phyloP scores from a whole-genome alignment of 2,888 invertebrate species.

The Phoenoteleia sp. region DNA sequence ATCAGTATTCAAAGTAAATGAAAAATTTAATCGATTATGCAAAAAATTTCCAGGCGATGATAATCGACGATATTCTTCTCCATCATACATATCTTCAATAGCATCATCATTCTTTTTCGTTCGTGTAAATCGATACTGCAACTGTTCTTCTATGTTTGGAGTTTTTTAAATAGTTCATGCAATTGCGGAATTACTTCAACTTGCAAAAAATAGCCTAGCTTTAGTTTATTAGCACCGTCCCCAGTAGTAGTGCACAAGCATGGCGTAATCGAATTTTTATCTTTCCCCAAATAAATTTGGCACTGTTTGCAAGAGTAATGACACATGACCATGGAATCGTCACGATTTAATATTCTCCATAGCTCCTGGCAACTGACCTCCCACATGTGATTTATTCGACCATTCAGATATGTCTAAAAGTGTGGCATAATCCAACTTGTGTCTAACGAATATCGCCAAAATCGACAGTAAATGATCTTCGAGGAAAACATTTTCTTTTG shows the following conservation, averaged over 20 bases:
- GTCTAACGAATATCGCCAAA: background rate
- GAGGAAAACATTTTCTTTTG: background rate
- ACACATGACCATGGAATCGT: no score
- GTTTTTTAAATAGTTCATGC: background rate
- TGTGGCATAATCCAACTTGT: background rate
- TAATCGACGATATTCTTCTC: slow-evolving; percentile 12
- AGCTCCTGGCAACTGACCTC: no score
- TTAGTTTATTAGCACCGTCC: background rate
- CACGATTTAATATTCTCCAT: no score
- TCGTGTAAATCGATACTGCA: slow-evolving; percentile 8
- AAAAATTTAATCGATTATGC: slow-evolving; percentile 42
- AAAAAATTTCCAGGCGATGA: slow-evolving; percentile 25
- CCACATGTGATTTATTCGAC: no score
- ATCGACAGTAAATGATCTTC: slow-evolving; percentile 8
- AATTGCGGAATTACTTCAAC: slow-evolving; percentile 18
- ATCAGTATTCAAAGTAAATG: slow-evolving; percentile 55
- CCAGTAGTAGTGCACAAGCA: no score
- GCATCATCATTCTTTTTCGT: background rate
- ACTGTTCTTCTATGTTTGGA: background rate
- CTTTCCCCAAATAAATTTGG: no score
- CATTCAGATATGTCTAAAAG: background rate
- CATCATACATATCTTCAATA: slow-evolving; percentile 51
- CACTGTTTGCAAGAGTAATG: no score
- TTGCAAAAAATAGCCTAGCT: slow-evolving; percentile 1
- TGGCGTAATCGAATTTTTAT: no score